These are phyloP conservation scores for Mola mola DNA, from an alignment of 2,113 vertebrate species.

Conservation along the genomic window DNA sequence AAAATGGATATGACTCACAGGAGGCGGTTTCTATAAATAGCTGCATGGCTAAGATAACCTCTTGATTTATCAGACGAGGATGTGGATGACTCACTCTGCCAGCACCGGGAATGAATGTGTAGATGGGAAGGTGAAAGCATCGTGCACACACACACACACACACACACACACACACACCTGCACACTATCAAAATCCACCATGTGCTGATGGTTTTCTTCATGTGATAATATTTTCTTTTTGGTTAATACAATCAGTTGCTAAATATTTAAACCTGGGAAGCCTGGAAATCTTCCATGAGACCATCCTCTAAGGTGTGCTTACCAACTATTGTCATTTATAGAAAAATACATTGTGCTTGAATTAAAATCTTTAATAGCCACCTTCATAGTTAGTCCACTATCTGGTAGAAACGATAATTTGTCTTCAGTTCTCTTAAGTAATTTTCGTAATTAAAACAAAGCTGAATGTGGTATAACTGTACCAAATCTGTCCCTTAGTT, in stretches of 20 bases:
- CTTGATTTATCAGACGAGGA: conserved; percentile 78
- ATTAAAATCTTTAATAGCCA: too few species aligned
- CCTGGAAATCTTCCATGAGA: neutral
- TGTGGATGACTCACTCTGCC: conserved; percentile 78
- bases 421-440: too few species aligned
- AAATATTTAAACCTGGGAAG: conserved; percentile 2
- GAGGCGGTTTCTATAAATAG: conserved; percentile 76
- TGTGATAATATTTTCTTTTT: conserved; percentile 4
- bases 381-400: too few species aligned
- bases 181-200: neutral
- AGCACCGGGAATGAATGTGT: conserved; percentile 47
- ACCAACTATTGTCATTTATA: neutral
- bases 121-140: conserved; percentile 31
- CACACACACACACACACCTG: neutral
- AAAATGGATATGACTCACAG: conserved; percentile 67
- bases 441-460: too few species aligned
- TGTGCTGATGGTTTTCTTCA: neutral
- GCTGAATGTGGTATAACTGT: too few species aligned
- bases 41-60: conserved; percentile 70
- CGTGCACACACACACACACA: neutral
- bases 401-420: too few species aligned
- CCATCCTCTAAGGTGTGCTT: neutral
- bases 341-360: neutral
- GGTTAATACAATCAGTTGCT: neutral
- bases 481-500: too few species aligned